A percentile compares a stretch with the other conserved stretches of the same genome.
phyloP scores from a whole-genome alignment of 2,113 vertebrate species.

The Pitta sordida region DNA sequence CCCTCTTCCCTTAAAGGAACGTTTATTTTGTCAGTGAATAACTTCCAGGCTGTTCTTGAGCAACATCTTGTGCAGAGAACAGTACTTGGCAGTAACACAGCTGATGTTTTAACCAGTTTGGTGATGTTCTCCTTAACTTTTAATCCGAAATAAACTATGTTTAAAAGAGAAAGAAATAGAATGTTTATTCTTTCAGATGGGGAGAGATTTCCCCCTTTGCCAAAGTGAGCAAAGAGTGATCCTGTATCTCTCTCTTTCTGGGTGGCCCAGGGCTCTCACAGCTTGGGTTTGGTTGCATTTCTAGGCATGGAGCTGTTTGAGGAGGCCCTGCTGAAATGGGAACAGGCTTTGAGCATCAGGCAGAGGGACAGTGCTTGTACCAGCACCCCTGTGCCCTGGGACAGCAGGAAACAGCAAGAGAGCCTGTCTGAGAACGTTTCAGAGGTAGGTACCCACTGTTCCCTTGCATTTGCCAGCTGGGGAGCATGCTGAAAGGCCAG shows the following conservation, averaged over 20 bases:
- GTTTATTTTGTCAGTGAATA: neutral
- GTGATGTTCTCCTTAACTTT: neutral
- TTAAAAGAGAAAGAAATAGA: neutral
- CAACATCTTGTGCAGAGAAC: neutral
- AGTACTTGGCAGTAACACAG: neutral
- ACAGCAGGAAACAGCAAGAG: conserved; percentile 54
- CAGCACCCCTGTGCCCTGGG: conserved; percentile 65
- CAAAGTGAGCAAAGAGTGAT: neutral
- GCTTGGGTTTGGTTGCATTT: neutral
- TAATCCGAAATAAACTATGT: neutral
- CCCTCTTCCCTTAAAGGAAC: neutral
- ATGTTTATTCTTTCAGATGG: neutral
- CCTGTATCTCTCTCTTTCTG: neutral
- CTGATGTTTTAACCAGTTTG: neutral
- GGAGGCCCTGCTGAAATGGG: conserved; percentile 95
- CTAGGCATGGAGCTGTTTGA: conserved; percentile 97
- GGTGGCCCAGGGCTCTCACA: neutral
- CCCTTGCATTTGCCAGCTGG: neutral
- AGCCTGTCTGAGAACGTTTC: conserved; percentile 54
- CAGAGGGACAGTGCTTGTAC: conserved; percentile 73
- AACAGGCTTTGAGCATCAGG: conserved; percentile 88
- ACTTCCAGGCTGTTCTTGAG: neutral
- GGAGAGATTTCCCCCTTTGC: neutral
- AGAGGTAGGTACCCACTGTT: conserved; percentile 61
- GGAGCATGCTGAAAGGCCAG: neutral